These are phyloP conservation scores for Sitodiplosis mosellana DNA, from an alignment of 1,140 invertebrate genomes.

Conservation along the genomic window DNA sequence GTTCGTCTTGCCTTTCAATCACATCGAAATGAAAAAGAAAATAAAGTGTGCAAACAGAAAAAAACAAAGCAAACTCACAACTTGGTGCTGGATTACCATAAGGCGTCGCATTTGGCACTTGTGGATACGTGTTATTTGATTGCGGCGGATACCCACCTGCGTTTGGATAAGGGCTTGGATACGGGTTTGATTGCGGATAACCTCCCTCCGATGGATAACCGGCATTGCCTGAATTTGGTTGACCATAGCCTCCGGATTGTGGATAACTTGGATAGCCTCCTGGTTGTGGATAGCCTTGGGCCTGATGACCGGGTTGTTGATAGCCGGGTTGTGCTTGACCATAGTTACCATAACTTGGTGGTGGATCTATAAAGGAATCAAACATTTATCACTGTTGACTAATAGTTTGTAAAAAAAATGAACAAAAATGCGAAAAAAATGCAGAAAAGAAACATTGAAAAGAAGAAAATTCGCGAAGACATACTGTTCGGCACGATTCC, in stretches of 20 bases:
- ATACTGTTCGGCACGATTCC: slow-evolving; percentile 38
- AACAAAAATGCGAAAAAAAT: slow-evolving; percentile 10
- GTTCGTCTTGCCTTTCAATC: too few relatives aligned
- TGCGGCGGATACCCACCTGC: slow-evolving; percentile 5
- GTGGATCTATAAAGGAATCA: not conserved
- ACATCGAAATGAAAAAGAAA: too few relatives aligned
- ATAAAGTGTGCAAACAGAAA: too few relatives aligned
- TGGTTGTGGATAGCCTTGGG: slow-evolving; percentile 1
- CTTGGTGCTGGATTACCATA: not conserved
- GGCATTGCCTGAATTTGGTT: too few relatives aligned
- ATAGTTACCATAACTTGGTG: not conserved
- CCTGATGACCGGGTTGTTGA: not conserved
- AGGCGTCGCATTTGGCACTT: too few relatives aligned
- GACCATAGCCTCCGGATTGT: too few relatives aligned
- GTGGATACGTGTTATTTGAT: not conserved
- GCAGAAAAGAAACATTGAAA: slow-evolving; percentile 5
- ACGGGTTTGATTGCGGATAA: not conserved
- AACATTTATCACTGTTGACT: not conserved
- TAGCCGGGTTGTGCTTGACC: not conserved
- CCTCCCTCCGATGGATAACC: not conserved
- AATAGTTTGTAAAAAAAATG: slow-evolving; percentile 9
- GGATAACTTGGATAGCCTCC: slow-evolving; percentile 14
- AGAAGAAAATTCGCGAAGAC: too few relatives aligned
- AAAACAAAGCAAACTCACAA: too few relatives aligned
- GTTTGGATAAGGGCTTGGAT: not conserved